Evolutionary conservation across 2,113 vertebrate species (phyloP).

Genomic region (Pollachius pollachius): DNA sequence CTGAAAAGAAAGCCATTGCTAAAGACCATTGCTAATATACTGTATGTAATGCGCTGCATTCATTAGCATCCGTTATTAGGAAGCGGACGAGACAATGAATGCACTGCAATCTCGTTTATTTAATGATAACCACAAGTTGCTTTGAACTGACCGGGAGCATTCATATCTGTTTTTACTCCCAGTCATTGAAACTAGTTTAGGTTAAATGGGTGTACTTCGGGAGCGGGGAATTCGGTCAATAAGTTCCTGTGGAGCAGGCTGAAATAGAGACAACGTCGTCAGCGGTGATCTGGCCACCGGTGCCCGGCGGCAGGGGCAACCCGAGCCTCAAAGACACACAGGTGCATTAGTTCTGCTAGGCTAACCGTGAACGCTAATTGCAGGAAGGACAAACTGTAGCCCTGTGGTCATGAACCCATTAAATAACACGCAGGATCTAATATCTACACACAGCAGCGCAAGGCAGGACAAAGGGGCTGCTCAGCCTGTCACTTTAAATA

Average conservation of each 20-base stretch:
- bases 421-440: conserved; percentile 68
- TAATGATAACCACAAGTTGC: too few species aligned
- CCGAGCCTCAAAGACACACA: conserved; percentile 83
- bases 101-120: too few species aligned
- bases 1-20: too few species aligned
- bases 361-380: conserved; percentile 90
- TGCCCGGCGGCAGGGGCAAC: conserved; percentile 76
- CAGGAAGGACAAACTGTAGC: conserved; percentile 83
- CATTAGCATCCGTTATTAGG: too few species aligned
- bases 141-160: too few species aligned
- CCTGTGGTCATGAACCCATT: conserved; percentile 74
- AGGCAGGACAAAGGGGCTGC: conserved; percentile 64
- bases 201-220: conserved; percentile 40
- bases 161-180: too few species aligned
- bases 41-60: too few species aligned
- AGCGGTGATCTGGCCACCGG: conserved; percentile 62
- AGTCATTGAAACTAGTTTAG: not conserved
- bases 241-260: conserved; percentile 48
- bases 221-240: conserved; percentile 44
- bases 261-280: conserved; percentile 70
- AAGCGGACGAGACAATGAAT: too few species aligned
- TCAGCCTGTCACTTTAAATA: conserved; percentile 60
- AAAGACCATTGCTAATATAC: too few species aligned
- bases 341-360: conserved; percentile 91
- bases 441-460: conserved; percentile 16